Conservation (phyloP, 2,888 invertebrate species). For the Sinhomidia bicolor region DNA sequence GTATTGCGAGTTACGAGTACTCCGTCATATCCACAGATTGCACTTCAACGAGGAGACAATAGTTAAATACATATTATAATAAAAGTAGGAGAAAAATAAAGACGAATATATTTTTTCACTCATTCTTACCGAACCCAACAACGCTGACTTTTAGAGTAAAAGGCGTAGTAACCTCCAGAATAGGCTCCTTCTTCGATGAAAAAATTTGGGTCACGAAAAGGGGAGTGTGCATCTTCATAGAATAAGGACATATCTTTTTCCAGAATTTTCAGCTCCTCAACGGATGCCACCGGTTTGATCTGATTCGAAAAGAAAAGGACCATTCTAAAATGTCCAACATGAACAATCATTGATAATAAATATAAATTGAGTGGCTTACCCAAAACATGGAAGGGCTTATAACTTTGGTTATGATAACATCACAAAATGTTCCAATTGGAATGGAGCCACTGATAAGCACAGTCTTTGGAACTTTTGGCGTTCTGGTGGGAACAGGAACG, state of each 20-base stretch:
- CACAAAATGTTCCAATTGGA: constrained; percentile 62
- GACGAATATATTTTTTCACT: not conserved
- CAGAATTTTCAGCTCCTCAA: constrained; percentile 59
- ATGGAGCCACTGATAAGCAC: constrained; percentile 61
- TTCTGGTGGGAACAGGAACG: constrained; percentile 53
- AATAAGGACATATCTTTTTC: constrained; percentile 68
- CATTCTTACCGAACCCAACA: constrained; percentile 69
- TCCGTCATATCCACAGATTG: constrained; percentile 66
- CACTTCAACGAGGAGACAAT: no score
- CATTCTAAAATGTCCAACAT: not conserved
- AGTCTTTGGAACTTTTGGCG: constrained; percentile 68
- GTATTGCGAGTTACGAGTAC: constrained; percentile 57
- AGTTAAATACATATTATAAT: no score
- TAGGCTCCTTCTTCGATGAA: constrained; percentile 69
- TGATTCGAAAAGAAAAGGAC: constrained; percentile 8
- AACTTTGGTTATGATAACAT: constrained; percentile 63
- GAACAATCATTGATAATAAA: not conserved
- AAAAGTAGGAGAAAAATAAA: not conserved
- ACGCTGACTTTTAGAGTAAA: constrained; percentile 67
- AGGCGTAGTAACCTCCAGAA: constrained; percentile 61
- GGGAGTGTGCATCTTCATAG: constrained; percentile 69
- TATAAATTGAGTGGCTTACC: constrained; percentile 10
- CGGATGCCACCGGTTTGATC: constrained; percentile 46
- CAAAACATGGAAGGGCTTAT: constrained; percentile 64
- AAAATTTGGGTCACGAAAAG: constrained; percentile 60